These are phyloP conservation scores for Cromileptes altivelis DNA, from an alignment of 2,113 vertebrate species.

Conservation along the genomic window DNA sequence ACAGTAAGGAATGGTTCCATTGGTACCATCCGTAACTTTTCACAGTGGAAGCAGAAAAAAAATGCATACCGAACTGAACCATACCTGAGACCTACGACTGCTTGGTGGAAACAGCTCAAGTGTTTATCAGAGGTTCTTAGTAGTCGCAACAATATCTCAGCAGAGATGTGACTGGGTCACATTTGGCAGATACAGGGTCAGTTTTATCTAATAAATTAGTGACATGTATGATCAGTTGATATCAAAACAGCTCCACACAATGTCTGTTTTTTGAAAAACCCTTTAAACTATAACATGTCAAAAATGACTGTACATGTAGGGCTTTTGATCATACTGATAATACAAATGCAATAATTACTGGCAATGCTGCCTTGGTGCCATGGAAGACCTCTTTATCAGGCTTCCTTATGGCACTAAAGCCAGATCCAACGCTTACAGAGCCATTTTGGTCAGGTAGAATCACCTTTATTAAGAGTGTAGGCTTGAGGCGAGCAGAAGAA, in stretches of 20 bases:
- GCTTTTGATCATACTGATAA: constrained; percentile 3
- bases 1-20: no score
- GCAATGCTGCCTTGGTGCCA: background rate
- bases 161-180: background rate
- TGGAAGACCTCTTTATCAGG: background rate
- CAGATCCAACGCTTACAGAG: background rate
- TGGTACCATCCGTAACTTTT: no score
- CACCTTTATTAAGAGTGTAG: constrained; percentile 3
- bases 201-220: no score
- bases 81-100: no score
- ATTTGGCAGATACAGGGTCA: background rate
- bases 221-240: background rate
- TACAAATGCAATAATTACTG: background rate
- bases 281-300: constrained; percentile 1
- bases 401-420: background rate
- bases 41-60: no score
- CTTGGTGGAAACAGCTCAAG: no score
- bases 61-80: no score
- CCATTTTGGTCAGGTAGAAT: constrained; percentile 1
- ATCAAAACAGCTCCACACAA: background rate
- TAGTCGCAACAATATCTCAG: background rate
- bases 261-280: background rate
- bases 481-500: constrained; percentile 28
- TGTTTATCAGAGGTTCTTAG: background rate
- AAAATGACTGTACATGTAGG: constrained; percentile 4